A percentile compares a stretch with the other conserved stretches of the same genome.
phyloP scores from a whole-genome alignment of 2,797 vertebrate genomes.

The Micropoecilia bifurca region DNA sequence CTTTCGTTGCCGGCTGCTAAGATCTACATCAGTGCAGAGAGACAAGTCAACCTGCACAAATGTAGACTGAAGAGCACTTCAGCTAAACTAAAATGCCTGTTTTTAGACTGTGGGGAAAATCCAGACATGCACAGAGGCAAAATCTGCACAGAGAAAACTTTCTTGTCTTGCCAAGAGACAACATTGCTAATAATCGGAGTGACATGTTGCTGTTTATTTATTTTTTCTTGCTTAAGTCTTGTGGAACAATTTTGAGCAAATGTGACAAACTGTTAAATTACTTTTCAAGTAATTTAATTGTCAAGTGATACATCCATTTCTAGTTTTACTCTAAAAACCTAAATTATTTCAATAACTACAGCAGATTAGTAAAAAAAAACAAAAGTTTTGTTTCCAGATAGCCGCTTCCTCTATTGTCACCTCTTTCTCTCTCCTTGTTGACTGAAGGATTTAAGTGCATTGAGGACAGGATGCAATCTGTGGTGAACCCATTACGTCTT shows the following conservation, averaged over 20 bases:
- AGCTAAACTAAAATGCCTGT: background rate
- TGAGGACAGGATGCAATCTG: slow-evolving; percentile 74
- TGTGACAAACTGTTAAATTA: background rate
- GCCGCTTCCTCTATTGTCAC: slow-evolving; percentile 50
- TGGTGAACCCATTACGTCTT: slow-evolving; percentile 77
- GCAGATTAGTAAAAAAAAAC: slow-evolving; percentile 6
- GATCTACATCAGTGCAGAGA: background rate
- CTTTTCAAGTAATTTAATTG: background rate
- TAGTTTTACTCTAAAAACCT: slow-evolving; percentile 5
- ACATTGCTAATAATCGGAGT: background rate
- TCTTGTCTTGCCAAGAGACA: background rate
- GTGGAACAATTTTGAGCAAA: background rate
- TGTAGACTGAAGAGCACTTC: background rate
- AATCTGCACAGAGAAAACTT: background rate
- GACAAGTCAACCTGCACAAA: background rate
- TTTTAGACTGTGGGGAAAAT: background rate
- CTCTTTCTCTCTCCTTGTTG: slow-evolving; percentile 44
- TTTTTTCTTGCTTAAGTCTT: background rate
- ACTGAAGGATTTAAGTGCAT: slow-evolving; percentile 66
- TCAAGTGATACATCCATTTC: background rate
- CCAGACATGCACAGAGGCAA: background rate
- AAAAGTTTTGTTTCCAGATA: slow-evolving; percentile 27
- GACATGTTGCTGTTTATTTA: background rate
- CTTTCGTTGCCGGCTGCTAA: background rate
- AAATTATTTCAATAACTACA: slow-evolving; percentile 5